These are phyloP conservation scores for Chelon labrosus DNA, from an alignment of 2,797 vertebrate genomes.

Conservation along the genomic window DNA sequence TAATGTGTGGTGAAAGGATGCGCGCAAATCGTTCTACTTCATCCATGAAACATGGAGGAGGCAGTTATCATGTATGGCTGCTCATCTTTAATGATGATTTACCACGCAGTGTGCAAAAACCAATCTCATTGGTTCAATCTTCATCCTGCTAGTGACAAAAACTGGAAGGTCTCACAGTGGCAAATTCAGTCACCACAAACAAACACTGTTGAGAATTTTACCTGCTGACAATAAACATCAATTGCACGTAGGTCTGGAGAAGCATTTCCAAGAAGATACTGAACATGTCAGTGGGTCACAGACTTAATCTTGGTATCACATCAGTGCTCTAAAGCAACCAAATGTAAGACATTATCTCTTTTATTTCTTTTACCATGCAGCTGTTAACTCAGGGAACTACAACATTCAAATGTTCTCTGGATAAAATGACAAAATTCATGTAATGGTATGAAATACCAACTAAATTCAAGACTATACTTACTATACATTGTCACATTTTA, in stretches of 20 bases:
- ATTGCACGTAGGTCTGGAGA: neutral
- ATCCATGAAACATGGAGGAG: neutral
- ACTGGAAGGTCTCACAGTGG: neutral
- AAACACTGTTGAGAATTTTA: no score
- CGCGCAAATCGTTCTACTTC: neutral
- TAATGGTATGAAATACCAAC: no score
- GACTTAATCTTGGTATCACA: neutral
- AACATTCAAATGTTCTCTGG: neutral
- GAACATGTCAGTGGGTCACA: neutral
- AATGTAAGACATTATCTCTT: neutral
- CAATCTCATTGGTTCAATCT: neutral
- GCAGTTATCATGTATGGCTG: neutral
- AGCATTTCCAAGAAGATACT: neutral
- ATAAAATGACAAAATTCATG: neutral
- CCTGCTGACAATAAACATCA: neutral
- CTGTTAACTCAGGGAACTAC: neutral
- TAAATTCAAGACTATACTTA: neutral
- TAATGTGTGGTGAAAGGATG: neutral
- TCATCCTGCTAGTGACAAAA: neutral
- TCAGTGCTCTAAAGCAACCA: neutral
- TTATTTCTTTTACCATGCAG: neutral
- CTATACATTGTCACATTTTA: neutral
- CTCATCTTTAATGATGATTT: no score
- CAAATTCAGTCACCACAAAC: no score
- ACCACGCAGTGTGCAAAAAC: no score